Evolutionary conservation across 2,797 vertebrate species (phyloP).

Genomic region (Zalophus californianus): DNA sequence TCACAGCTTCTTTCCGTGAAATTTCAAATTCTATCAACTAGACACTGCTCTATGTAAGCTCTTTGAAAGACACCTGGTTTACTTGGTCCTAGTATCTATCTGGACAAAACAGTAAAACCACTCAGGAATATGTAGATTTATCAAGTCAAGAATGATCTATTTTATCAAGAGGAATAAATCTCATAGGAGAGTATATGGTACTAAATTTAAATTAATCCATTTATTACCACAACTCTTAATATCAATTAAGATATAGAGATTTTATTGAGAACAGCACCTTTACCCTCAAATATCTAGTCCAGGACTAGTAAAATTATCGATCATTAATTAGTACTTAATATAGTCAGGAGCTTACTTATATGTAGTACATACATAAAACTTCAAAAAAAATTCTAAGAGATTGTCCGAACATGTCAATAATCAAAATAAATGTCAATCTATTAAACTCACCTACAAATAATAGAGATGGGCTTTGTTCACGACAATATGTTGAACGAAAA

Average conservation of each 20-base stretch:
- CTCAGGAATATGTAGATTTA: not conserved
- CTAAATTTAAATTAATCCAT: not conserved
- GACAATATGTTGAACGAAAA: not conserved
- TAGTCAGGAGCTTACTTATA: not conserved
- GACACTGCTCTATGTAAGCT: not conserved
- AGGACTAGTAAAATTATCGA: not conserved
- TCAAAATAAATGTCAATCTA: not conserved
- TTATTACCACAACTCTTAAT: not conserved
- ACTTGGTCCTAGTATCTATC: too few species aligned
- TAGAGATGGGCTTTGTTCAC: not conserved
- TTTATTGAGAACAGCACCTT: not conserved
- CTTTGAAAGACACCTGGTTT: not conserved
- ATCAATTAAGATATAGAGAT: not conserved
- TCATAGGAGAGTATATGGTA: not conserved
- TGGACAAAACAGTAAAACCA: not conserved
- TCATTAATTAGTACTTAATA: not conserved
- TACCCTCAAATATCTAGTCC: not conserved
- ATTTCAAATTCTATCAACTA: not conserved
- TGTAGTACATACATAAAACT: not conserved
- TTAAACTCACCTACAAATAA: not conserved
- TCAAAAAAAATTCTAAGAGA: not conserved
- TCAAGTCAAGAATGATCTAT: not conserved
- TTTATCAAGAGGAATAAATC: not conserved
- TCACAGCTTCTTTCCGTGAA: not conserved
- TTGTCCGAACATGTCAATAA: not conserved